Percentiles rank a stretch among this genome's conserved stretches.
phyloP scores from a whole-genome alignment of 2,113 vertebrate genomes.

The Psittacus erithacus region DNA sequence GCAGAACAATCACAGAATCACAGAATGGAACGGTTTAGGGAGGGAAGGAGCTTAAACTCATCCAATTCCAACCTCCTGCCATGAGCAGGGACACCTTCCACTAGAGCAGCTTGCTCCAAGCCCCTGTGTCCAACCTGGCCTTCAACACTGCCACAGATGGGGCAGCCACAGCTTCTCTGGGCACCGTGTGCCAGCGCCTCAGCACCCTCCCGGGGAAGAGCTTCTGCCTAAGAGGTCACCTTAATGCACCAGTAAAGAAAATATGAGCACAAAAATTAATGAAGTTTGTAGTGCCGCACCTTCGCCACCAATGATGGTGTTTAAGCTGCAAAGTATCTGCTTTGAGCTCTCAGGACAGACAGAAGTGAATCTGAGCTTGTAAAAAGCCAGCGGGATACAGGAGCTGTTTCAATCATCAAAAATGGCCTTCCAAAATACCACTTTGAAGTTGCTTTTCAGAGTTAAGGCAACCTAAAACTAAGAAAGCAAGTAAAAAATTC shows the following conservation, averaged over 20 bases:
- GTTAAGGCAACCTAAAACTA: background rate
- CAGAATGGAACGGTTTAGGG: background rate
- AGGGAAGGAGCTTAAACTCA: background rate
- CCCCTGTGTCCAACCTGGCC: background rate
- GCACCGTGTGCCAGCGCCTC: background rate
- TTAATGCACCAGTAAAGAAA: background rate
- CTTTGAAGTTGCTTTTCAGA: background rate
- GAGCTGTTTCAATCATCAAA: background rate
- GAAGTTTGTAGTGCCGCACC: background rate
- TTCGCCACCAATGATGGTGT: background rate
- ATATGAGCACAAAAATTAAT: background rate
- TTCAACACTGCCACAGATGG: background rate
- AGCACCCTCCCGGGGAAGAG: background rate
- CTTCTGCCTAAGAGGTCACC: background rate
- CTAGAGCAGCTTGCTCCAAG: background rate
- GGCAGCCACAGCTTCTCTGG: background rate
- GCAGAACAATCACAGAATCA: background rate
- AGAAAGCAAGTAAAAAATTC: background rate
- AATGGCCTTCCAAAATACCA: background rate
- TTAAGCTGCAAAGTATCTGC: background rate
- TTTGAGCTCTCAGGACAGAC: background rate
- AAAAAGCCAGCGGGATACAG: background rate
- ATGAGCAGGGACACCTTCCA: background rate
- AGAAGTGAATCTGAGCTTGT: background rate
- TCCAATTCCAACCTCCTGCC: background rate